Evolutionary conservation across 2,888 invertebrate species (phyloP).

Genomic region (Nephrotoma flavescens): DNA sequence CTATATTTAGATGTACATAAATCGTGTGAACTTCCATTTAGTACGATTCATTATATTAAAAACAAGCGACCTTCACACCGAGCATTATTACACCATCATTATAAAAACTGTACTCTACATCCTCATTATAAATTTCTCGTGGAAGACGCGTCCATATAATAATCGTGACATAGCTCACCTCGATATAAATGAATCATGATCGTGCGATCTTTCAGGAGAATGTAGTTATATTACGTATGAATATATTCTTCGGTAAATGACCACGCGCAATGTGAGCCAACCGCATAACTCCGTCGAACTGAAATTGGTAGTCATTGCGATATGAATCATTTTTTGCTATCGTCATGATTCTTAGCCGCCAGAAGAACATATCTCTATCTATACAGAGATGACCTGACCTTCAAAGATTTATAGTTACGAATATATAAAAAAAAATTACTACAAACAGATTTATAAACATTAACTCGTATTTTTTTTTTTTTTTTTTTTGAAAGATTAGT

Average conservation of each 20-base stretch:
- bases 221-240: neutral
- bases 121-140: neutral
- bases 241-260: neutral
- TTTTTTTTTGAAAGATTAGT: neutral
- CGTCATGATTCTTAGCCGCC: neutral
- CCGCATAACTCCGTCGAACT: neutral
- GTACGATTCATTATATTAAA: neutral
- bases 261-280: neutral
- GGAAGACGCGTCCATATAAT: neutral
- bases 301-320: neutral
- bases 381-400: neutral
- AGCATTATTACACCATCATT: neutral
- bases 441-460: neutral
- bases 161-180: neutral
- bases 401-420: neutral
- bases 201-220: neutral
- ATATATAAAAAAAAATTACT: neutral
- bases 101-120: neutral
- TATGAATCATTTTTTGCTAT: neutral
- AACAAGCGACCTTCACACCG: neutral
- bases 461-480: neutral
- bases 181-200: neutral
- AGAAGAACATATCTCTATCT: neutral
- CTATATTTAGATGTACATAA: neutral
- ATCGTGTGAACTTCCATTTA: neutral